Evolutionary conservation across 2,888 invertebrate genomes (phyloP).

Genomic region (Parochlus steinenii): DNA sequence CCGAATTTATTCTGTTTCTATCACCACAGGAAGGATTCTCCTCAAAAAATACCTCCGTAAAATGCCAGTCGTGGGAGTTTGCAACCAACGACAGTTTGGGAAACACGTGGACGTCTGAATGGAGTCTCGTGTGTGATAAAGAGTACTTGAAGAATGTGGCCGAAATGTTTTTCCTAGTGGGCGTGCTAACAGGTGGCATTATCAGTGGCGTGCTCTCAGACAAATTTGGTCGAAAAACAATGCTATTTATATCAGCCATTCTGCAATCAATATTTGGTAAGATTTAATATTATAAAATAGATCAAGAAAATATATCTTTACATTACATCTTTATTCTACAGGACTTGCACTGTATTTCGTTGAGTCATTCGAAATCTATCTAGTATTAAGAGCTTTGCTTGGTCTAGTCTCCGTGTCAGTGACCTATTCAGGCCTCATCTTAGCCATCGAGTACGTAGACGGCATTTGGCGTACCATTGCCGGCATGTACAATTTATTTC

Average conservation of each 20-base stretch:
- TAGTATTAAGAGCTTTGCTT: constrained; percentile 47
- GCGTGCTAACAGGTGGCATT: constrained; percentile 61
- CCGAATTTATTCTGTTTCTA: constrained; percentile 7
- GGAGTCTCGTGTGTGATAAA: constrained; percentile 58
- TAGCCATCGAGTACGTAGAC: constrained; percentile 62
- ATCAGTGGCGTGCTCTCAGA: constrained; percentile 66
- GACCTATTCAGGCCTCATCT: constrained; percentile 63
- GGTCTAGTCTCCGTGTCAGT: constrained; percentile 68
- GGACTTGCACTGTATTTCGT: constrained; percentile 50
- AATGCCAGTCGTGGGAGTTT: constrained; percentile 45
- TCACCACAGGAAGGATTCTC: constrained; percentile 23
- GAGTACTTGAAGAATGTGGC: constrained; percentile 50
- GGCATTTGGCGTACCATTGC: constrained; percentile 66
- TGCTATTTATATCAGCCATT: constrained; percentile 51
- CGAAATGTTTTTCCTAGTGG: constrained; percentile 60
- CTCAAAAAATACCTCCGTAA: constrained; percentile 28
- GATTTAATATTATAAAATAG: constrained; percentile 12
- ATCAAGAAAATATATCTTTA: background rate
- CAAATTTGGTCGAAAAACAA: constrained; percentile 61
- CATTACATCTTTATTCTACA: constrained; percentile 16
- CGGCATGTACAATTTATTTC: constrained; percentile 65
- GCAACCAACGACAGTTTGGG: constrained; percentile 35
- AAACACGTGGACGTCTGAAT: constrained; percentile 56
- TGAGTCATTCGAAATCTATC: constrained; percentile 52
- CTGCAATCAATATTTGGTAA: constrained; percentile 49